A percentile compares a stretch with the other conserved stretches of the same genome.
Conservation (phyloP, 2,888 invertebrate species). For the Acrocyrtus sp. region DNA sequence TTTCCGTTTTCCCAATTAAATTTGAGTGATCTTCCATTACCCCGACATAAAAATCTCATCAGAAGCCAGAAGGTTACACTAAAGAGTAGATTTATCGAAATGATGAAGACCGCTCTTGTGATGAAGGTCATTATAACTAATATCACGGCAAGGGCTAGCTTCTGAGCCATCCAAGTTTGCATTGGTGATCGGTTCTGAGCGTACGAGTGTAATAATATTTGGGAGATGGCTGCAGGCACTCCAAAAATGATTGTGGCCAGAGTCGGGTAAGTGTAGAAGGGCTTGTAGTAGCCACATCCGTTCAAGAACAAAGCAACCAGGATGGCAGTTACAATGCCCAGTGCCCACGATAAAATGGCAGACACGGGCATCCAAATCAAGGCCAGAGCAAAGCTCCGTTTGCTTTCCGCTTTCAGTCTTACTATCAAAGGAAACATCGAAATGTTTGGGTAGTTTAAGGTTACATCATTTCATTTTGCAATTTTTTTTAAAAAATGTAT, state of each 20-base stretch:
- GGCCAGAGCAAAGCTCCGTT: constrained; percentile 15
- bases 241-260: constrained; percentile 58
- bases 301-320: constrained; percentile 53
- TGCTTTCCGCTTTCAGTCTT: neutral
- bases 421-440: neutral
- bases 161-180: constrained; percentile 58
- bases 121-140: constrained; percentile 53
- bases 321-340: constrained; percentile 45
- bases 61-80: constrained; percentile 54
- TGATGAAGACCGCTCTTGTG: constrained; percentile 55
- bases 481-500: neutral
- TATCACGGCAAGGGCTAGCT: constrained; percentile 54
- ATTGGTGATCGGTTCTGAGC: constrained; percentile 45
- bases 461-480: neutral
- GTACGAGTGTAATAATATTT: constrained; percentile 49
- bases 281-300: constrained; percentile 54
- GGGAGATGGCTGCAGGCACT: constrained; percentile 57
- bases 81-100: constrained; percentile 56
- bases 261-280: constrained; percentile 60
- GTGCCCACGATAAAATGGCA: constrained; percentile 40
- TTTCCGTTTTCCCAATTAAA: neutral
- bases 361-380: constrained; percentile 22
- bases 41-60: constrained; percentile 51
- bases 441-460: neutral
- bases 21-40: constrained; percentile 20